Evolutionary conservation across 2,888 invertebrate species (phyloP), one percentile per base, ranked within the genome.

Genomic region (Gryllus longicercus): DNA sequence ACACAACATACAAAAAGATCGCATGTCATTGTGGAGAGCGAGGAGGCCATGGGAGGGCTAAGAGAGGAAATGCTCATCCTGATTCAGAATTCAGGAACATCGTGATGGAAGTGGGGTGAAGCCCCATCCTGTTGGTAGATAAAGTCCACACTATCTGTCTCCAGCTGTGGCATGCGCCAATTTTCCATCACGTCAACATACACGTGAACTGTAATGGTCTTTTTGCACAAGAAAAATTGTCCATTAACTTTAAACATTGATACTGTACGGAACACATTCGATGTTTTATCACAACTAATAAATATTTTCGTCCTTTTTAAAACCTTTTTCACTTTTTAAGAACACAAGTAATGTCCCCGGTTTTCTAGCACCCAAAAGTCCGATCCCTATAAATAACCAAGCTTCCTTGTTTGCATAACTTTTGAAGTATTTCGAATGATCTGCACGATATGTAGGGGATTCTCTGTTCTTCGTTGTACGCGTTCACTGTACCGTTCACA

Each of bases 81-180:
- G 76, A 76, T 79, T 21, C 76, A 75, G 51, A 79, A 76, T 76
- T 78, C 25, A 21, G 51, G 50, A 75, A 76, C 79, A 79, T 50
- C 10, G 21, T 25, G 76, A 79, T 79, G 76, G 51, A 79, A 79
- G 79, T 79, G 63, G 63, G 63, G 63, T 63, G 63, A 4, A 63
- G 12, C 63, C 12, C 63, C 63, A 18, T 63, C 10, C 63, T 63
- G 63, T 63, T 63, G 63, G 14, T 18, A 63, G 63, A 63, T 63
- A 2, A 3, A 63, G 63, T 14, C 63, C 63, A 63, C 63, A 4
- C 63, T 10, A 10, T 63, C 63, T 2, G 63, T 63, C 5, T 4
- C 63, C 18, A 16, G 2, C 63, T 63, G 63, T 63, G 63, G 5
- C 63, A 63, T 18, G 63, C 18, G 12, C 18, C 63, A 63, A 12